phyloP scores from a whole-genome alignment of 2,888 invertebrate genomes.

The Drosophila paracracens region DNA sequence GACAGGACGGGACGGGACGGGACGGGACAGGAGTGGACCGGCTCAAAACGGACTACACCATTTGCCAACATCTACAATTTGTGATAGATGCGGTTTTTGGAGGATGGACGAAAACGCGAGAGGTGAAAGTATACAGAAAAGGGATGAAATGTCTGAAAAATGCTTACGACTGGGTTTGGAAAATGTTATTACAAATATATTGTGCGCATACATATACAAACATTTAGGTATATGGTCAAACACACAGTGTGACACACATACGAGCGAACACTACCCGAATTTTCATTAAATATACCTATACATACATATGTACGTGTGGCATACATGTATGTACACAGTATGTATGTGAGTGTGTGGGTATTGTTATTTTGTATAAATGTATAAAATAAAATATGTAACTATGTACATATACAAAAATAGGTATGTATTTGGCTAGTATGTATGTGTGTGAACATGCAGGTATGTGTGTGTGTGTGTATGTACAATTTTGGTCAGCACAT shows the following conservation, averaged over 20 bases:
- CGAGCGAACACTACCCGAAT: constrained; percentile 26
- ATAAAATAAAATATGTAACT: constrained; percentile 32
- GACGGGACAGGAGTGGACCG: constrained; percentile 37
- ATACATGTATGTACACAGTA: constrained; percentile 23
- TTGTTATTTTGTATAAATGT: constrained; percentile 44
- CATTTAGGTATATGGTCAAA: constrained; percentile 3
- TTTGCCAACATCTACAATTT: constrained; percentile 69
- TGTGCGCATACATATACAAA: constrained; percentile 59
- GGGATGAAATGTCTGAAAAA: constrained; percentile 78
- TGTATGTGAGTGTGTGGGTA: constrained; percentile 10
- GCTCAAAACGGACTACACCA: constrained; percentile 53
- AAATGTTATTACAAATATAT: constrained; percentile 80
- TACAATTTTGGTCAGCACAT: constrained; percentile 44
- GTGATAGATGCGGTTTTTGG: constrained; percentile 79
- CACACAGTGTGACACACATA: constrained; percentile 16
- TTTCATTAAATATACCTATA: constrained; percentile 49
- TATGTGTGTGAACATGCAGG: constrained; percentile 3
- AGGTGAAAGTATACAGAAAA: constrained; percentile 79
- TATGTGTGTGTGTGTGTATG: constrained; percentile 21
- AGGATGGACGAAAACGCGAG: constrained; percentile 72
- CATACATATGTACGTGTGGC: constrained; percentile 7
- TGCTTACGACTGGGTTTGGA: constrained; percentile 75
- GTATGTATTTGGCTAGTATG: constrained; percentile 12
- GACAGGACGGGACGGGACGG: constrained; percentile 22
- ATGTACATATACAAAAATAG: not conserved